Evolutionary conservation across 2,797 vertebrate species (phyloP).

Genomic region (Falco cherrug): DNA sequence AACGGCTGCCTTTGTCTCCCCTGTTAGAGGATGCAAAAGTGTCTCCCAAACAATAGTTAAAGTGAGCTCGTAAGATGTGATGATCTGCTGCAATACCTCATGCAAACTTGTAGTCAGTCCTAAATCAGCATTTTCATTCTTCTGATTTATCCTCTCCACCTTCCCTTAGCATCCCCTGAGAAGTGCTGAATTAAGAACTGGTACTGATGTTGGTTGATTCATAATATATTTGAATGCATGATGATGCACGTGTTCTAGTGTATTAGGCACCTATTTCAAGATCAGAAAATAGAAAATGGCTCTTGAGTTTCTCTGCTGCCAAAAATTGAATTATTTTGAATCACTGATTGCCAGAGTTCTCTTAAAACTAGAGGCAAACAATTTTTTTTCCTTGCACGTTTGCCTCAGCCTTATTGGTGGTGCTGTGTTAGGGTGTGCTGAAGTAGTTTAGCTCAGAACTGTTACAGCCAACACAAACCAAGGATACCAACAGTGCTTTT

Average conservation of each 20-base stretch:
- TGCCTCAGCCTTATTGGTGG: background rate
- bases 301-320: constrained; percentile 9
- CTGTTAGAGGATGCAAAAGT: background rate
- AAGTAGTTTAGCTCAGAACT: background rate
- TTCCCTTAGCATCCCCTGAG: background rate
- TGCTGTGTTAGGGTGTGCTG: background rate
- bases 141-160: background rate
- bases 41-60: background rate
- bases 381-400: background rate
- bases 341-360: background rate
- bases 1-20: background rate
- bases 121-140: background rate
- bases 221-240: background rate
- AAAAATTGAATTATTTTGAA: constrained; percentile 8
- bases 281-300: background rate
- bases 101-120: background rate
- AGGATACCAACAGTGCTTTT: background rate
- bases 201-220: background rate
- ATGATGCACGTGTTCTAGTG: background rate
- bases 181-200: background rate
- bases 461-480: background rate
- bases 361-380: constrained; percentile 1
- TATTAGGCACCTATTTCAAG: background rate
- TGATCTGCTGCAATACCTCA: background rate
- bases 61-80: background rate